A percentile compares a stretch with the other conserved stretches of the same genome.
phyloP scores from a whole-genome alignment of 1,140 invertebrate genomes.

The Reticulitermes speratus region DNA sequence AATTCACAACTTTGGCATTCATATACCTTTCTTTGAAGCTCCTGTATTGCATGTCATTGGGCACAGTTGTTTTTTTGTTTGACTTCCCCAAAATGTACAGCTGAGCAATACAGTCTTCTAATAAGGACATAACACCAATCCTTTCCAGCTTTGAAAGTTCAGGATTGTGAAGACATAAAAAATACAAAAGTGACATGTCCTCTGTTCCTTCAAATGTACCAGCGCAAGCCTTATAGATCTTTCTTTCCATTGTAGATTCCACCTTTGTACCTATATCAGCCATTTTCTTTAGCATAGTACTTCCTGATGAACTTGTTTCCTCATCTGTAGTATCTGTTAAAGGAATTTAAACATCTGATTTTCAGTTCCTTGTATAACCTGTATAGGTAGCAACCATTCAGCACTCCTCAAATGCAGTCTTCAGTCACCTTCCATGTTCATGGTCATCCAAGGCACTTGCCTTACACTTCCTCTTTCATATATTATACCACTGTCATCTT shows the following conservation, averaged over 20 bases:
- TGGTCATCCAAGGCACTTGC: too few species aligned
- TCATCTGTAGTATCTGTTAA: not conserved
- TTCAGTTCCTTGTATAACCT: too few species aligned
- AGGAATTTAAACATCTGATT: not conserved
- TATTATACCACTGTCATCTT: too few species aligned
- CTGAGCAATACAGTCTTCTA: not conserved
- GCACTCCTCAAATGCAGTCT: too few species aligned
- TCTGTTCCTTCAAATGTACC: not conserved
- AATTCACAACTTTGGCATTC: too few species aligned
- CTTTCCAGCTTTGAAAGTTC: not conserved
- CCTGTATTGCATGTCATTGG: not conserved
- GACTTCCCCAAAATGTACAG: not conserved
- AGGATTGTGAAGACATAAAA: not conserved
- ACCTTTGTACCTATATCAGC: not conserved
- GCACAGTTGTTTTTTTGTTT: not conserved
- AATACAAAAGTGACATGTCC: not conserved
- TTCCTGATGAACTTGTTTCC: not conserved
- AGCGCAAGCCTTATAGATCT: not conserved
- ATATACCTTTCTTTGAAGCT: not conserved
- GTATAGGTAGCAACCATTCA: too few species aligned
- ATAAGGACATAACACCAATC: not conserved
- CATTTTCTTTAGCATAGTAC: not conserved
- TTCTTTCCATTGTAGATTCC: not conserved
- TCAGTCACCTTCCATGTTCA: too few species aligned
- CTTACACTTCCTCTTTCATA: too few species aligned